Base-by-base conservation (phyloP, 2,888 invertebrate species). In the Agelastica alni region DNA sequence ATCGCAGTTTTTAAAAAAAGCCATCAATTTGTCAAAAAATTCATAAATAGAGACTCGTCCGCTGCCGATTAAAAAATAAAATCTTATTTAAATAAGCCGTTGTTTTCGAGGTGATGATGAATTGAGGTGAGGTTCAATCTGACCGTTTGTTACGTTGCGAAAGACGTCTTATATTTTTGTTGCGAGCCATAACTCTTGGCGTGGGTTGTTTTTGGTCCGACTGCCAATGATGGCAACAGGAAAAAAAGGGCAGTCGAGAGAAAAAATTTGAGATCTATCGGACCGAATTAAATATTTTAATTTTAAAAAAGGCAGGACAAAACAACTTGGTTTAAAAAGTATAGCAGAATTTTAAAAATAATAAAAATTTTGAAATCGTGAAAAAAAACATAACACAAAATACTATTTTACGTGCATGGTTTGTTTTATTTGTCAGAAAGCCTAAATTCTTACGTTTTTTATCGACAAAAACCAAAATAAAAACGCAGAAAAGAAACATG, bases 81-180 rank as follows among this genome's bases (percentile, higher is more conserved):
- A 62, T 65, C 63, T 67, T 65, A 67, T 68, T 68, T 65, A 68
- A 68, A 68, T 67, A 64, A 65, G 64, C 57, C 53, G 57, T 46
- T 62, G 64, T 66, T 66, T 65, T 61, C 59, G 51, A 56, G 53
- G 61, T 56, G 63, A 61, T 70, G 70, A 70, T 67, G 66, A 63
- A 70, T 70, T 60, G 65, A 63, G 70, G 70, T 67, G 53, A 59
- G 56, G 70, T 69, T 69, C 68, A 68, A 64, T 64, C 47, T 56
- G 59, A 67, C 61, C 58, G 60, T 70, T 60, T 61, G 63, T 70
- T 61, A 63, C 63, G 41, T 42, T 68, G 69, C 60, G 43, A 49
- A 55, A 61, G 65, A 65, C 66, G 57, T 53, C 42, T 42, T 37
- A 47, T 51, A 51, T 46, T 56, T 51, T 47, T 39, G 46, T 47